Evolutionary conservation across 2,888 invertebrate genomes (phyloP).

Genomic region (Luperina testacea): DNA sequence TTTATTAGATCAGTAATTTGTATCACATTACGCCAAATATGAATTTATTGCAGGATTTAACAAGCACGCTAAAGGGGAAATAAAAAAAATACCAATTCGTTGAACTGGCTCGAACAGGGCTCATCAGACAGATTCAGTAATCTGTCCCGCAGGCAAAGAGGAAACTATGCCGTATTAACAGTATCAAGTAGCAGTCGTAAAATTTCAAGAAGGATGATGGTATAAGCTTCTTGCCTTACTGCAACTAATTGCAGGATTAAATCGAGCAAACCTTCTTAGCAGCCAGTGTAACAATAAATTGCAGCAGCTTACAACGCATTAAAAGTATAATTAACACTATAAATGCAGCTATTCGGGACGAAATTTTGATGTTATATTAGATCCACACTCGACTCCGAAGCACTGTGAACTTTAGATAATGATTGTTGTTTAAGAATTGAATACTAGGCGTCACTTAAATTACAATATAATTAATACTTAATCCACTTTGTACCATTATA

Average conservation of each 20-base stretch:
- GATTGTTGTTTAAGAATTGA: background rate
- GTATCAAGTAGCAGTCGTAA: background rate
- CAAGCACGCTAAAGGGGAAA: background rate
- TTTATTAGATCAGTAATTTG: background rate
- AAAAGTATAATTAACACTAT: conserved; percentile 5
- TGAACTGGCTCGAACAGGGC: background rate
- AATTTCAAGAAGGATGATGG: background rate
- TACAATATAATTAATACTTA: background rate
- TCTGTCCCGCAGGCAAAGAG: no score
- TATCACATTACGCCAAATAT: background rate
- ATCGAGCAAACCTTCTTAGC: background rate
- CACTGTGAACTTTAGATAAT: background rate
- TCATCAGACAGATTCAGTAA: no score
- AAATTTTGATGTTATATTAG: background rate
- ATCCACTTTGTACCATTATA: background rate
- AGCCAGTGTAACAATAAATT: conserved; percentile 20
- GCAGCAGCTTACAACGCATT: conserved; percentile 10
- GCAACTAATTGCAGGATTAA: conserved; percentile 8
- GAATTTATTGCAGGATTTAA: background rate
- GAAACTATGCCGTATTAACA: background rate
- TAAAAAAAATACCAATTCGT: background rate
- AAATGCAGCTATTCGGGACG: background rate
- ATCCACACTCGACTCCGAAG: no score
- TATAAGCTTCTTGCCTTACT: background rate
- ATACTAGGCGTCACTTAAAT: background rate